Conservation (phyloP, 1,140 invertebrate species). For the Psix sp. region DNA sequence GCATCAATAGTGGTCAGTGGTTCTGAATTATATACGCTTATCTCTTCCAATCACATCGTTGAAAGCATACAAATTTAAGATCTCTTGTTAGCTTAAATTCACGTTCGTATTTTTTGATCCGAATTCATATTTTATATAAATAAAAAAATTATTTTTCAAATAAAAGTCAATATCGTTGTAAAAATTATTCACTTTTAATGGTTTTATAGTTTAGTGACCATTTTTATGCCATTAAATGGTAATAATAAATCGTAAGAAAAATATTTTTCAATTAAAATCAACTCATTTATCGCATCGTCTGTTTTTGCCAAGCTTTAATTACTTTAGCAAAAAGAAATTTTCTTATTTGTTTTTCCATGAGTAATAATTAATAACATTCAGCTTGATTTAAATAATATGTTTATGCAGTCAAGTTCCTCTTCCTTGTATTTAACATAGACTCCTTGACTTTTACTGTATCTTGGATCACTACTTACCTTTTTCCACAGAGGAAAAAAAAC, state of each 20-base stretch:
- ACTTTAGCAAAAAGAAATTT: slow-evolving; percentile 39
- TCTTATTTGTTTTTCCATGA: slow-evolving; percentile 44
- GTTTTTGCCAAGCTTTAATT: slow-evolving; percentile 7
- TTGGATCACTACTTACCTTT: slow-evolving; percentile 40
- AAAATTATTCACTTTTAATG: no score
- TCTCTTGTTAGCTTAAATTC: no score
- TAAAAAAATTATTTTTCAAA: no score
- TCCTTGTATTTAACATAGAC: slow-evolving; percentile 53
- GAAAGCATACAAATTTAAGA: no score
- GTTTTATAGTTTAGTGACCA: no score
- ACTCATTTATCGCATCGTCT: background rate
- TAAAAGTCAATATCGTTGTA: no score
- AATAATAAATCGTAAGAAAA: background rate
- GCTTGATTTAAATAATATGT: slow-evolving; percentile 56
- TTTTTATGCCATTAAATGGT: background rate
- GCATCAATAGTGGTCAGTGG: slow-evolving; percentile 20
- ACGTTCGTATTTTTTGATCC: no score
- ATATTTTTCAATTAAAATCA: slow-evolving; percentile 9
- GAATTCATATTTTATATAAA: no score
- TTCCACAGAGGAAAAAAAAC: slow-evolving; percentile 43
- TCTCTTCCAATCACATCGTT: no score
- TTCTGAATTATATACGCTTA: background rate
- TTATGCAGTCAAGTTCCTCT: slow-evolving; percentile 53
- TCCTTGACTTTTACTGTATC: slow-evolving; percentile 57
- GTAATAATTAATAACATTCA: slow-evolving; percentile 53